Conservation (phyloP, 2,113 vertebrate species). For the Scomber japonicus region DNA sequence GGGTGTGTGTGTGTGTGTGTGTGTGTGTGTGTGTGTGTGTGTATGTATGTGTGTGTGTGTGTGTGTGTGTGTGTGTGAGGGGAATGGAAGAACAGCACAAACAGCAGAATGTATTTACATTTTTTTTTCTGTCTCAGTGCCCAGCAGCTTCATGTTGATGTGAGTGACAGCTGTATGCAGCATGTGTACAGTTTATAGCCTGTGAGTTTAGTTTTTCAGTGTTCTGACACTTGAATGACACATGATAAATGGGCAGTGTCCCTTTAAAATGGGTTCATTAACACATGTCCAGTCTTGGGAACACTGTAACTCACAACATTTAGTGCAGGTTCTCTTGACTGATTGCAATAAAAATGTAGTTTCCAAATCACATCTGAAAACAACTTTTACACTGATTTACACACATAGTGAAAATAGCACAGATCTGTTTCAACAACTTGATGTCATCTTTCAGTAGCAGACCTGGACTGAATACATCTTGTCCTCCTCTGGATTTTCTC, state of each 20-base stretch:
- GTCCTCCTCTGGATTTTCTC: background rate
- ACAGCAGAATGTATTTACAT: conserved; percentile 32
- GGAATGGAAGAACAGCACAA: conserved; percentile 20
- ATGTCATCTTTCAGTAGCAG: background rate
- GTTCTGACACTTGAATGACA: conserved; percentile 46
- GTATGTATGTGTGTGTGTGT: background rate
- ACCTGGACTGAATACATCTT: background rate
- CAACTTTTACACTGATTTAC: background rate
- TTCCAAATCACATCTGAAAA: background rate
- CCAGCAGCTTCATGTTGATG: conserved; percentile 28
- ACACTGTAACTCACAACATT: background rate
- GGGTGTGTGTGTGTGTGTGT: conserved; percentile 14
- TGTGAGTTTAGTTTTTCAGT: conserved; percentile 20
- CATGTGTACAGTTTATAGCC: conserved; percentile 26
- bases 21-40: conserved; percentile 1
- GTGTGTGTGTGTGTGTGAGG: background rate
- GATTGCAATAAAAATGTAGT: background rate
- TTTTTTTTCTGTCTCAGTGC: conserved; percentile 2
- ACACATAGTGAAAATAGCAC: background rate
- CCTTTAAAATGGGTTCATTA: conserved; percentile 37
- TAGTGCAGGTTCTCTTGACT: background rate
- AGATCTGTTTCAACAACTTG: background rate
- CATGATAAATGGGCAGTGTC: conserved; percentile 28
- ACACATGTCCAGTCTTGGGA: conserved; percentile 1
- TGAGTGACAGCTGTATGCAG: conserved; percentile 49